These are phyloP conservation scores for Steinernema feltiae DNA, from an alignment of 1,140 invertebrate genomes.

Conservation along the genomic window DNA sequence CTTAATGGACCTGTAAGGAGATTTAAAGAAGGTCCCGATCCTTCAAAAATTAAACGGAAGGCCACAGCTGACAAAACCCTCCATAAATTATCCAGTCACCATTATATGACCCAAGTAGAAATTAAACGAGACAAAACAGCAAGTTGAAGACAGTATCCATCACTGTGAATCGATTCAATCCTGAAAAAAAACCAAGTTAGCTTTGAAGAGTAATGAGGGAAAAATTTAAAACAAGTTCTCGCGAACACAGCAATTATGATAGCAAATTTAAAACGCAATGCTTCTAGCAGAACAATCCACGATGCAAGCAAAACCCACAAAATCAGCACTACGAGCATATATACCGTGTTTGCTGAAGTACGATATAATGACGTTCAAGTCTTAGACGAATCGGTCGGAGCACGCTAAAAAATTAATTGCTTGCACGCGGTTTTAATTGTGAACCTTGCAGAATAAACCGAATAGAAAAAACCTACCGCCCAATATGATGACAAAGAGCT, in stretches of 20 bases:
- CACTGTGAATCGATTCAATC: too few relatives aligned
- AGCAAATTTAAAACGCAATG: background rate
- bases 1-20: too few relatives aligned
- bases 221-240: too few relatives aligned
- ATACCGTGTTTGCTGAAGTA: background rate
- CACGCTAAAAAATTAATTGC: background rate
- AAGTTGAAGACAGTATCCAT: too few relatives aligned
- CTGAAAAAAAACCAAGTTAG: too few relatives aligned
- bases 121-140: too few relatives aligned
- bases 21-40: too few relatives aligned
- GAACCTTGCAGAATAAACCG: background rate
- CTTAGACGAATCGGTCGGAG: background rate
- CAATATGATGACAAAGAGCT: constrained; percentile 64
- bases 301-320: background rate
- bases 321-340: background rate
- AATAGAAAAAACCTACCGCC: constrained; percentile 14
- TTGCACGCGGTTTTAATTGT: background rate
- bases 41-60: too few relatives aligned
- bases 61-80: too few relatives aligned
- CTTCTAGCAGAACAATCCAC: background rate
- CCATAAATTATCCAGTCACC: too few relatives aligned
- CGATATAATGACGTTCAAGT: background rate
- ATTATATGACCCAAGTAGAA: too few relatives aligned
- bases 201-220: too few relatives aligned
- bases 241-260: background rate